Base-by-base conservation (phyloP, 1,140 invertebrate genomes). In the Papilio polyxenes region DNA sequence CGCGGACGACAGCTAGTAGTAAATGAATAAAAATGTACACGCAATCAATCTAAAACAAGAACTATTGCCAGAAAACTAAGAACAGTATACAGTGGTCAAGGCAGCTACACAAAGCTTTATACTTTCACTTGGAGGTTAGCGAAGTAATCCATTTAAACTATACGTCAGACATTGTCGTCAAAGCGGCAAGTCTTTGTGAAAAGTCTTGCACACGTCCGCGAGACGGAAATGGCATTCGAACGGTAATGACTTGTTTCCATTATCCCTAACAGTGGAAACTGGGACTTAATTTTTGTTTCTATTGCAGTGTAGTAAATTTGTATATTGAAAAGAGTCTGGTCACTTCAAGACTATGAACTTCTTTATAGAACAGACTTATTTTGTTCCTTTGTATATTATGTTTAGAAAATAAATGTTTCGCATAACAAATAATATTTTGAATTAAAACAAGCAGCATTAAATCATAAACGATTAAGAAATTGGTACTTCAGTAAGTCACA, bases 211-310 rank as follows among this genome's bases (percentile, higher is more conserved):
- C 75, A 76, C 20, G 75, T 53, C 20, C 20, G 75, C 49, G 15
- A 40, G 44, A 48, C 75, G 75, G 75, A 77, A 77, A 49, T 53
- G 75, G 20, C 40, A 10, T 48, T 20, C 75, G 75, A 49, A 49
- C 75, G 75, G 49, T 77, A 77, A 77, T 77, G 49, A 77, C 75
- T 77, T 77, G 75, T 77, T 77, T 77, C 75, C 75, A 77, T 77
- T 77, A 77, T 53, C 75, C 75, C 10, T 51, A 53, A 37, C 48
- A 56, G 75, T 53, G 75, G 75, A 51, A 53, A 77, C 74, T 75
- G 20, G 9, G 13, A 13, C 5, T 20, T 37, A 51, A 15, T 53
- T 53, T 75, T 37, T 72, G 31, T 72, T 69, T 40, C 31, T 69
- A 10, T 7, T 9, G 10, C 56, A 59, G 15, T 56, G 13, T 17